phyloP scores from a whole-genome alignment of 2,888 invertebrate genomes.

The Cerastoderma edule region DNA sequence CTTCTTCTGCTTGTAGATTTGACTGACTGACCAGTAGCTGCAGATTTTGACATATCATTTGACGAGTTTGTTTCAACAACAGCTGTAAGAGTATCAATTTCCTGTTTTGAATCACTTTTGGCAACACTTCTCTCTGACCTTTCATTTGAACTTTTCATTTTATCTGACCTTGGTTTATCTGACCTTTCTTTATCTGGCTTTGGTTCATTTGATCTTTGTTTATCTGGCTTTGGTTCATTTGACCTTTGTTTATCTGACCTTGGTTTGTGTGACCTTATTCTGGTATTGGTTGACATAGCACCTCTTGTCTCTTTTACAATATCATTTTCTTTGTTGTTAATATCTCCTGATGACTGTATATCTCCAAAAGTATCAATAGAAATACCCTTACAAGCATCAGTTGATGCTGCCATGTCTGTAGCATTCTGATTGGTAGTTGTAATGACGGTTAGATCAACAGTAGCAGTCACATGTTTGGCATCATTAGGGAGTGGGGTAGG shows the following conservation, averaged over 20 bases:
- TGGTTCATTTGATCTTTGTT: too few relatives aligned
- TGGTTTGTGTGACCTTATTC: too few relatives aligned
- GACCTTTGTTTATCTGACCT: not conserved
- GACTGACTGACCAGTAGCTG: not conserved
- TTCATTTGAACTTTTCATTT: too few relatives aligned
- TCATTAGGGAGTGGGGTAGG: too few relatives aligned
- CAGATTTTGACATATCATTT: not conserved
- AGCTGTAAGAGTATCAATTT: slow-evolving; percentile 9
- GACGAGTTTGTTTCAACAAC: slow-evolving; percentile 9
- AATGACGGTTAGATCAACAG: not conserved
- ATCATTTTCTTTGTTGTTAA: not conserved
- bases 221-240: not conserved
- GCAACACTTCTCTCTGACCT: not conserved
- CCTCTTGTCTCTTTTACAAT: not conserved
- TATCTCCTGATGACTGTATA: too few relatives aligned
- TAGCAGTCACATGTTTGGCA: not conserved
- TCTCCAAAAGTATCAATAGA: too few relatives aligned
- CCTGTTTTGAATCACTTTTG: not conserved
- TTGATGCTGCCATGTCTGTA: not conserved
- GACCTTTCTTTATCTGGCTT: too few relatives aligned
- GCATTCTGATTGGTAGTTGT: not conserved
- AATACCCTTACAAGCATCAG: too few relatives aligned
- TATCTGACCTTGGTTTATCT: too few relatives aligned
- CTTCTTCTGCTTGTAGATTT: slow-evolving; percentile 14
- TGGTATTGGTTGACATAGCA: too few relatives aligned